phyloP scores from a whole-genome alignment of 1,140 invertebrate genomes.

The Epicauta chinensis region DNA sequence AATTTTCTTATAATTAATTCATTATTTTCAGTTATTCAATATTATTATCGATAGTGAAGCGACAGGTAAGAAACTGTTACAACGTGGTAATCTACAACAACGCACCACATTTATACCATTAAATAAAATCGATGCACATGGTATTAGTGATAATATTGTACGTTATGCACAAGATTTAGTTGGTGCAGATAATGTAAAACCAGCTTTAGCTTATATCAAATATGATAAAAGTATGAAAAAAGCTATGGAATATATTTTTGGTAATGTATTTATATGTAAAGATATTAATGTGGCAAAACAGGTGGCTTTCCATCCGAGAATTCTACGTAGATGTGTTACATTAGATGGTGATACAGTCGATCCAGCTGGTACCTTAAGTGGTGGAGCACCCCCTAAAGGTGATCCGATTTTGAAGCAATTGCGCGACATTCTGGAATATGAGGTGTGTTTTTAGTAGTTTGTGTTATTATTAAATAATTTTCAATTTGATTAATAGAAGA shows the following conservation, averaged over 20 bases:
- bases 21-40: constrained; percentile 70
- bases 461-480: no score
- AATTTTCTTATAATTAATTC: constrained; percentile 5
- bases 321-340: constrained; percentile 79
- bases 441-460: constrained; percentile 33
- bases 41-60: constrained; percentile 84
- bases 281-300: constrained; percentile 73
- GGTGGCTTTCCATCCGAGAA: constrained; percentile 66
- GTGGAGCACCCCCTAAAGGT: constrained; percentile 59
- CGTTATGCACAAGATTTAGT: constrained; percentile 67
- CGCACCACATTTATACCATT: constrained; percentile 87
- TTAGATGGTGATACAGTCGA: constrained; percentile 89
- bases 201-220: constrained; percentile 75
- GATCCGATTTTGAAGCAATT: constrained; percentile 46
- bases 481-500: not conserved
- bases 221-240: constrained; percentile 63
- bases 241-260: constrained; percentile 89
- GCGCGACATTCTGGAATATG: constrained; percentile 34
- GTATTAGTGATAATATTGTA: constrained; percentile 57
- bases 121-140: constrained; percentile 72
- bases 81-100: constrained; percentile 71
- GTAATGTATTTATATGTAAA: constrained; percentile 75
- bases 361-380: constrained; percentile 82
- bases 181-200: constrained; percentile 73
- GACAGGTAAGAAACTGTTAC: constrained; percentile 77